Conservation (phyloP, 2,888 invertebrate genomes). For the Gasteruption jaculator region DNA sequence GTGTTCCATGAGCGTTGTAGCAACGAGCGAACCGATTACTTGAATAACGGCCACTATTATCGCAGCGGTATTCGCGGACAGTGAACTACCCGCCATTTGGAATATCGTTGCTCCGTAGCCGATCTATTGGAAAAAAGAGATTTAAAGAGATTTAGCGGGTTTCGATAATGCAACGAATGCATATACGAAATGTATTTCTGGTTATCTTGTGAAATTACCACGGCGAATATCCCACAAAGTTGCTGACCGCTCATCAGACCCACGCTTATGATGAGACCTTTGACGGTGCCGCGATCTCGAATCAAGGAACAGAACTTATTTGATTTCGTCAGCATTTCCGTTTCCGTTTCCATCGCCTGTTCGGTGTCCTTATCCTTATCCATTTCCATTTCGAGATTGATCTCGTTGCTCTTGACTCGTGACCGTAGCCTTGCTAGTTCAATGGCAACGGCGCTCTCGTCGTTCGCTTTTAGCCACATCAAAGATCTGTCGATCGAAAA, state of each 20-base stretch:
- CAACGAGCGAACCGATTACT: constrained; percentile 51
- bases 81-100: constrained; percentile 53
- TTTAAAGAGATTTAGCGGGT: neutral
- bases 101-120: constrained; percentile 56
- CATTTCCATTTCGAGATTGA: too few relatives aligned
- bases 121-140: constrained; percentile 43
- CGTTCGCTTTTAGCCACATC: constrained; percentile 37
- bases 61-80: constrained; percentile 55
- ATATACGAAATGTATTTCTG: neutral
- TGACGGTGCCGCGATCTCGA: constrained; percentile 42
- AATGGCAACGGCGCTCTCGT: constrained; percentile 32
- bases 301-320: constrained; percentile 43
- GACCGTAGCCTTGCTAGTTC: constrained; percentile 35
- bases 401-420: too few relatives aligned
- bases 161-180: neutral
- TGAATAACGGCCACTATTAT: constrained; percentile 60
- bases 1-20: constrained; percentile 56
- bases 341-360: too few relatives aligned
- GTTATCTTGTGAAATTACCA: constrained; percentile 34
- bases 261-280: constrained; percentile 44
- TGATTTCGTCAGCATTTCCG: constrained; percentile 16
- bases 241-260: constrained; percentile 51
- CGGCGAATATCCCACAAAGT: constrained; percentile 50
- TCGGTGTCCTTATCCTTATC: too few relatives aligned
- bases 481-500: constrained; percentile 38